These are phyloP conservation scores for Parnassius glacialis DNA, from an alignment of 2,888 invertebrate species.

Conservation along the genomic window DNA sequence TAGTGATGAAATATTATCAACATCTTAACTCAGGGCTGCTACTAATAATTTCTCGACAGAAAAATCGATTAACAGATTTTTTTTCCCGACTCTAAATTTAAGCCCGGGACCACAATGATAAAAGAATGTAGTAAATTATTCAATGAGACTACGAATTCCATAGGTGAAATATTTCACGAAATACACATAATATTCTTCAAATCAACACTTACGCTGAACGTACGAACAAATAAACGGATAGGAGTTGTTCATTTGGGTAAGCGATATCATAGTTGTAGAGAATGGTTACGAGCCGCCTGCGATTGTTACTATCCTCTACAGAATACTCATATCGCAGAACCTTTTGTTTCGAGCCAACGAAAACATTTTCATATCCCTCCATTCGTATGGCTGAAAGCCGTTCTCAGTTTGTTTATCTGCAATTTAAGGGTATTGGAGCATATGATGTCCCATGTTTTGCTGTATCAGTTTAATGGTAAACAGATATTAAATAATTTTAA, in stretches of 20 bases:
- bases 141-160: no score
- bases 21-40: no score
- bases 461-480: constrained; percentile 54
- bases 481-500: constrained; percentile 39
- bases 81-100: no score
- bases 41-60: no score
- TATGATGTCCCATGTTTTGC: constrained; percentile 45
- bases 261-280: constrained; percentile 48
- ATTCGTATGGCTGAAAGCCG: constrained; percentile 25
- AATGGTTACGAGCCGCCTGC: constrained; percentile 52
- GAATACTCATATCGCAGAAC: constrained; percentile 46
- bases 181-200: background rate
- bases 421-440: constrained; percentile 49
- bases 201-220: constrained; percentile 20
- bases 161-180: no score
- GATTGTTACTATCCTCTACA: constrained; percentile 50
- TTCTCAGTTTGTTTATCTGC: constrained; percentile 55
- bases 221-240: constrained; percentile 56
- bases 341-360: constrained; percentile 30
- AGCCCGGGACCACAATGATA: no score
- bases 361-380: constrained; percentile 30
- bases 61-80: no score
- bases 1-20: no score
- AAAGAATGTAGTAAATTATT: no score
- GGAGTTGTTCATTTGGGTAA: constrained; percentile 62